Percentiles rank a stretch among this genome's conserved stretches.
These are phyloP conservation scores for Ibycter americanus DNA, from an alignment of 2,797 vertebrate genomes.

Conservation along the genomic window DNA sequence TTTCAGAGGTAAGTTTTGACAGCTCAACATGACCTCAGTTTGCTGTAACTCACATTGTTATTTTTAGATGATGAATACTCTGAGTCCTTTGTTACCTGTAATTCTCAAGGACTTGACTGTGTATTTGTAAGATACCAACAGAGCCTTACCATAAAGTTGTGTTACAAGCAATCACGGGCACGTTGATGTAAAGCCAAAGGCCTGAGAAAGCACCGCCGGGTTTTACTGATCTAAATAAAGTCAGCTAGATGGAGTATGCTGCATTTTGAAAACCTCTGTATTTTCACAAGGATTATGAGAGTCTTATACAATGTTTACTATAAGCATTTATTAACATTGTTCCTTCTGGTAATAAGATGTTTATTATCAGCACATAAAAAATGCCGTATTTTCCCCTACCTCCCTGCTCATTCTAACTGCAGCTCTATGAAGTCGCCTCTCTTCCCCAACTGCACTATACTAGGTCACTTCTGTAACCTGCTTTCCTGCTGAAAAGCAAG, in stretches of 20 bases:
- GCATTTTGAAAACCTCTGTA: not conserved
- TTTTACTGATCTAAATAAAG: not conserved
- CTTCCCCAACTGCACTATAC: not conserved
- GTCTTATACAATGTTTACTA: not conserved
- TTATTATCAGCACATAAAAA: not conserved
- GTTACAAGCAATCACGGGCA: not conserved
- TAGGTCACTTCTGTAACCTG: constrained; percentile 26
- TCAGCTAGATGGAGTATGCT: not conserved
- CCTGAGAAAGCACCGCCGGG: not conserved
- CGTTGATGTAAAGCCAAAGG: not conserved
- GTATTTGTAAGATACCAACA: not conserved
- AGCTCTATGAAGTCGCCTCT: not conserved
- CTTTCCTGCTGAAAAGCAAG: not conserved
- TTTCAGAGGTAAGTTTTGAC: not conserved
- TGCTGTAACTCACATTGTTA: not conserved
- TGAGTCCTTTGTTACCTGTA: not conserved
- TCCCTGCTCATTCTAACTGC: not conserved
- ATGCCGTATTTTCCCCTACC: not conserved
- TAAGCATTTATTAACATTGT: not conserved
- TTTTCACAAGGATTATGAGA: not conserved
- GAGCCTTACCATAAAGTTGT: not conserved
- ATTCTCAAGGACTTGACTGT: not conserved
- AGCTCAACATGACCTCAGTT: not conserved
- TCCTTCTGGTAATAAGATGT: not conserved
- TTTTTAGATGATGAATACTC: not conserved